These are phyloP conservation scores for Antheraea assamensis DNA, from an alignment of 2,888 invertebrate genomes.

Conservation along the genomic window DNA sequence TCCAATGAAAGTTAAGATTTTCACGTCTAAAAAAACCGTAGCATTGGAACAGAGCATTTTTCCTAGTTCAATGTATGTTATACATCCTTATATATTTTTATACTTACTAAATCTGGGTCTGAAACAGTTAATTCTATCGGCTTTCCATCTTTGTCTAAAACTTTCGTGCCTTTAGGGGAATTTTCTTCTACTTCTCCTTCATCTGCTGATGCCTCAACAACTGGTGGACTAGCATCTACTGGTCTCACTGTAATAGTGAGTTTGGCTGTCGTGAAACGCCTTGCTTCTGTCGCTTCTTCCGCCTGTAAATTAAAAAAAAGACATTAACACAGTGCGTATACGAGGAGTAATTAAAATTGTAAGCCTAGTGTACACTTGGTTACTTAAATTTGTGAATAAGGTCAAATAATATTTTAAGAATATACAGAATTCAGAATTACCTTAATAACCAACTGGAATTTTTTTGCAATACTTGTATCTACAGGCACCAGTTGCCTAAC, in stretches of 20 bases:
- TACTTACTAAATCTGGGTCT: constrained; percentile 92
- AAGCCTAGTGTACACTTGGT: not conserved
- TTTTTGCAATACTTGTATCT: constrained; percentile 89
- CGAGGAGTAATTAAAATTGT: not conserved
- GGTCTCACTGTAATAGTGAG: constrained; percentile 91
- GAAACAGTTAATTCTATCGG: constrained; percentile 89
- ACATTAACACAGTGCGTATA: not conserved
- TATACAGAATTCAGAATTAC: constrained; percentile 58
- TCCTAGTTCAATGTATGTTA: not conserved
- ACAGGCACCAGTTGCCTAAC: constrained; percentile 91
- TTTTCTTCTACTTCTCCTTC: constrained; percentile 94
- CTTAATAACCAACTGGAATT: constrained; percentile 91
- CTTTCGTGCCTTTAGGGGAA: constrained; percentile 91
- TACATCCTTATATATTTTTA: not conserved
- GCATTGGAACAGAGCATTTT: no score
- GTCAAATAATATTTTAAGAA: not conserved
- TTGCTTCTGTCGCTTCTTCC: constrained; percentile 90
- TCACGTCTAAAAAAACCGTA: no score
- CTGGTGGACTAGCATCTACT: constrained; percentile 93
- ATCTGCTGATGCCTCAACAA: constrained; percentile 86
- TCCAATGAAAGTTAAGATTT: not conserved
- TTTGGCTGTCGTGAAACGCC: constrained; percentile 91
- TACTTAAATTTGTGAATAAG: not conserved
- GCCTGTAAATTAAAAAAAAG: constrained; percentile 81
- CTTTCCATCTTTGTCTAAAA: constrained; percentile 84